Evolutionary conservation across 2,888 invertebrate species (phyloP).

Genomic region (Hydriomena furcata): DNA sequence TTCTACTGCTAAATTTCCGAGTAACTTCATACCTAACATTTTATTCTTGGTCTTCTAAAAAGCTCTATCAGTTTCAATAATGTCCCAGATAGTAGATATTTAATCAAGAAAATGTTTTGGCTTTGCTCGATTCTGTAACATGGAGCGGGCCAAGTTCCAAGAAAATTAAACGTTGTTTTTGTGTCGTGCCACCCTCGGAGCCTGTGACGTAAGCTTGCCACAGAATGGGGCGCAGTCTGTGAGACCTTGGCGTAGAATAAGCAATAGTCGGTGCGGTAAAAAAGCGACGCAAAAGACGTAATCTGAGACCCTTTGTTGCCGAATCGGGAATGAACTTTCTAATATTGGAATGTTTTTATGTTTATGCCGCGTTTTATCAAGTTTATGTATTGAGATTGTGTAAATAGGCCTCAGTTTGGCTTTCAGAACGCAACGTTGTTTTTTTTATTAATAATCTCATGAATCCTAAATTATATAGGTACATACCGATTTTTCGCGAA

Average conservation of each 20-base stretch:
- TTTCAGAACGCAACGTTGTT: conserved; percentile 8
- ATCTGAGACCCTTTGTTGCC: conserved; percentile 31
- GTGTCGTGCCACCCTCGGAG: conserved; percentile 33
- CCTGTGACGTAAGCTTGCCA: conserved; percentile 28
- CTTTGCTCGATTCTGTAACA: conserved; percentile 15
- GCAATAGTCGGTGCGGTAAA: conserved; percentile 20
- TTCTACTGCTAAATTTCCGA: no score
- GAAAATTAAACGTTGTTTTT: conserved; percentile 45
- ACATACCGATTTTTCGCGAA: not conserved
- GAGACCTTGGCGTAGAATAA: not conserved
- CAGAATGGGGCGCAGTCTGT: conserved; percentile 5
- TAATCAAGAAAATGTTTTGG: conserved; percentile 18
- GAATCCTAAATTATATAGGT: no score
- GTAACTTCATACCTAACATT: no score
- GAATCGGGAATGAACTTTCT: conserved; percentile 33
- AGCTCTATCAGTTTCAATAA: conserved; percentile 13
- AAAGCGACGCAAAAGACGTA: conserved; percentile 25
- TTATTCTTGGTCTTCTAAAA: no score
- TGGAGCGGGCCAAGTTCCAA: conserved; percentile 30
- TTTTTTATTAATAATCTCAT: not conserved
- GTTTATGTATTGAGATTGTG: conserved; percentile 29
- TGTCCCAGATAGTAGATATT: conserved; percentile 6
- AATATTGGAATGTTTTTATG: conserved; percentile 36
- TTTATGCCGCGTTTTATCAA: conserved; percentile 30
- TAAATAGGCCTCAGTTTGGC: conserved; percentile 13